Base-by-base conservation (phyloP, 2,797 vertebrate genomes). In the Falco cherrug region DNA sequence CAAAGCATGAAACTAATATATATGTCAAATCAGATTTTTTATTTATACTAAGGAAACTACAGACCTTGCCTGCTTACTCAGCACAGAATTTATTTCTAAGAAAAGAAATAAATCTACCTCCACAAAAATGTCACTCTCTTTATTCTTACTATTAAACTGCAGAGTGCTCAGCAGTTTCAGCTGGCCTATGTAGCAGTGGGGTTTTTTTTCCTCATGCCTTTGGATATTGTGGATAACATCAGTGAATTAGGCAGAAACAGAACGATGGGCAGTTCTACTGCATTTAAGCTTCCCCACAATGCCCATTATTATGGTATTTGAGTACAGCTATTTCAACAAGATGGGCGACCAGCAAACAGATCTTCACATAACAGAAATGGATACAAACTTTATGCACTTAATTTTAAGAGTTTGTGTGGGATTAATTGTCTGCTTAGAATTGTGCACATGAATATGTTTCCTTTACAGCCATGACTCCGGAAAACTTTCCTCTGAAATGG, bases 101-200 rank as follows among this genome's bases (percentile, higher is more conserved):
- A 84, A 80, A 87, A 87, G 10, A 85, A 91, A 90, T 90, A 93
- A 95, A 95, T 83, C 81, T 79, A 92, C 29, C 41, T 93, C 69
- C 59, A 64, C 92, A 92, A 89, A 95, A 94, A 95, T 41, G 64
- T 90, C 84, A 92, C 74, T 26, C 3, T 89, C 70, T 93, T 96
- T 95, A 90, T 41, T 89, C 48, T 94, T 92, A 75, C 78, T 89
- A 89, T 82, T 74, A 80, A 93, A 92, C 71, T 83, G 45, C 71
- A 83, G 48, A 94, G 53, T 43, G 60, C 83, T 95, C 80, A 89
- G 81, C 63, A 90, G 71, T 89, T 95, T 94, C 73, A 90, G 75
- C 37, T 64, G 56, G 53, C 41, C 64, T 85, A 19, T 1, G 0
- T 45, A 78, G 47, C 54, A 67, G 31, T 39, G 45, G 2, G 1